phyloP scores from a whole-genome alignment of 2,797 vertebrate species.

The Cetoscarus ocellatus region DNA sequence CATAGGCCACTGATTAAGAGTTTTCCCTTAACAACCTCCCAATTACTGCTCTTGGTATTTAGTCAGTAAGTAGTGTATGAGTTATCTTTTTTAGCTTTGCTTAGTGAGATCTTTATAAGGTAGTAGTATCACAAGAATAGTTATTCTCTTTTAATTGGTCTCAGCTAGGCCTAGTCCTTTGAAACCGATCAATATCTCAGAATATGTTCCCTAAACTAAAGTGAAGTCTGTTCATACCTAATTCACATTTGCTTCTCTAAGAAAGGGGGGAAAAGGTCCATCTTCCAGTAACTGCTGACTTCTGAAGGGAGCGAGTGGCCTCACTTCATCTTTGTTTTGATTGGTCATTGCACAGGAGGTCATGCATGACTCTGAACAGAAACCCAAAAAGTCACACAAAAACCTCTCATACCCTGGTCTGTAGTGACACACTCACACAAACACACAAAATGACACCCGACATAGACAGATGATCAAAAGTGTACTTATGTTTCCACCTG shows the following conservation, averaged over 20 bases:
- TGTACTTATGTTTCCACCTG: constrained; percentile 27
- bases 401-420: background rate
- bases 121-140: no score
- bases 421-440: constrained; percentile 25
- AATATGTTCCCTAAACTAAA: no score
- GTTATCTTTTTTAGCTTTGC: no score
- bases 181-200: no score
- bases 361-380: constrained; percentile 52
- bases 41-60: no score
- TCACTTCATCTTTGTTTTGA: constrained; percentile 44
- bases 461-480: constrained; percentile 36
- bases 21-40: no score
- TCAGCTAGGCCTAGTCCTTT: no score
- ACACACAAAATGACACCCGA: background rate
- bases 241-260: background rate
- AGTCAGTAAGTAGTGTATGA: no score
- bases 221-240: no score
- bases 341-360: constrained; percentile 44
- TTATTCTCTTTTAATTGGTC: no score
- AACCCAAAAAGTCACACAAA: constrained; percentile 9
- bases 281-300: constrained; percentile 38
- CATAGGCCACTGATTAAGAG: no score
- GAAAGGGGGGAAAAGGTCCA: background rate
- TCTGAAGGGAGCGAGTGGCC: constrained; percentile 23
- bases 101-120: no score